Evolutionary conservation across 2,888 invertebrate genomes (phyloP), one percentile per base, ranked within the genome.

Genomic region (Sarcophaga variegata): DNA sequence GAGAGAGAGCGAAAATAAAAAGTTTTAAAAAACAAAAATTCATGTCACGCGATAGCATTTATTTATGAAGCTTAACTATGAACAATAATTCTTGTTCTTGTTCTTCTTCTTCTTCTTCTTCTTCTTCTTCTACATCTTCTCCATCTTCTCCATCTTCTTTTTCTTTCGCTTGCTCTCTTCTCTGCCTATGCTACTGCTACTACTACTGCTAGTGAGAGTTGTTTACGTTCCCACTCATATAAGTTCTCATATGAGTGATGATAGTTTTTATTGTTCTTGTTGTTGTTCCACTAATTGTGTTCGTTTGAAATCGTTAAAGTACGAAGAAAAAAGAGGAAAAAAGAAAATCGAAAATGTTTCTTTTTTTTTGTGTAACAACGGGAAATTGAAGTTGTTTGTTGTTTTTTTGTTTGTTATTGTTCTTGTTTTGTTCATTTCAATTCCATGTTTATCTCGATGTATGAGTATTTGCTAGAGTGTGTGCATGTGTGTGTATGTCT

Each of bases 31-130:
- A n/a, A 5, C 2, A 82, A 79, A 79, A 82, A 79, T 84, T 45
- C 76, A 67, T 84, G 81, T 84, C 81, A 84, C 78, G 81, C 81
- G 79, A 79, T 82, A 67, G 59, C 75, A 82, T 84, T 87, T 84
- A 84, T 87, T 87, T 87, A 87, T 87, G 84, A 82, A 75, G 49
- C 84, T 84, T 76, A 79, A 82, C 76, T 82, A 59, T 47, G 79
- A 79, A 47, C 79, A 77, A 87, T 82, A 84, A 81, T 75, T 84
- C 75, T 83, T 69, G 14, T 49, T 62, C n/a, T 62, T 62, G 27
- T 27, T 27, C 4, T 27, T 27, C 0, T 27, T 27, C 27, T 27
- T 37, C 6, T 37, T 6, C 27, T 27, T 27, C 27, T 27, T 6
- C 27, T 6, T 27, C 27, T 27, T 27, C 27, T 27, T n/a, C n/a